A percentile compares a stretch with the other conserved stretches of the same genome.
phyloP scores from a whole-genome alignment of 2,888 invertebrate genomes.

The Plebejus argus region DNA sequence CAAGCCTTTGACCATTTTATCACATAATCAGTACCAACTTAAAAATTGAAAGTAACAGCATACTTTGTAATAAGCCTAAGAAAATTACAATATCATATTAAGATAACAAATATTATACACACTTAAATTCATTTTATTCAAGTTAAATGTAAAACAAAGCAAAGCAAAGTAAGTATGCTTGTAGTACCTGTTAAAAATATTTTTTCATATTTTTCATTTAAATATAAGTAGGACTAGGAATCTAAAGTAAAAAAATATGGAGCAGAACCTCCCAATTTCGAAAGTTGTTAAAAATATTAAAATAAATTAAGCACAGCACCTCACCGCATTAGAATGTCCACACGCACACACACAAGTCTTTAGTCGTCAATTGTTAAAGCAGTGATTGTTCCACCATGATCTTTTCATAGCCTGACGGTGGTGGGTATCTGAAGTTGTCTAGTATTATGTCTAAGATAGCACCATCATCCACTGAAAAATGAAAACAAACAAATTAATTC shows the following conservation, averaged over 20 bases:
- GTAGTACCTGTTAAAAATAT: too few relatives aligned
- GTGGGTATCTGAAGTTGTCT: conserved; percentile 91
- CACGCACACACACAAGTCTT: conserved; percentile 48
- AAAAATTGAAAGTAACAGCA: neutral
- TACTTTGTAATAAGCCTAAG: neutral
- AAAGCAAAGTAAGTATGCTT: too few relatives aligned
- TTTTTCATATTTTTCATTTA: too few relatives aligned
- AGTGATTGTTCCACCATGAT: conserved; percentile 98
- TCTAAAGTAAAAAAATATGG: neutral
- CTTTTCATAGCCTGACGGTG: conserved; percentile 94
- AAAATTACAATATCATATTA: neutral
- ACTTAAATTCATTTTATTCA: too few relatives aligned
- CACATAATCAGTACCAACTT: neutral
- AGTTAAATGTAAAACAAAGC: too few relatives aligned
- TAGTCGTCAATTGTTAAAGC: conserved; percentile 82
- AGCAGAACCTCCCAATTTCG: neutral
- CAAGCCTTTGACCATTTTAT: neutral
- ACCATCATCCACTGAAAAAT: conserved; percentile 94
- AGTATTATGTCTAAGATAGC: conserved; percentile 97
- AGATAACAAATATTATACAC: too few relatives aligned
- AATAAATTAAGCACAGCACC: conserved; percentile 34
- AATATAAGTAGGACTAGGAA: neutral
- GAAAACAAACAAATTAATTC: neutral
- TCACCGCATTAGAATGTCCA: conserved; percentile 45
- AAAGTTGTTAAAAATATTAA: neutral